A percentile compares a stretch with the other conserved stretches of the same genome.
phyloP scores from a whole-genome alignment of 2,113 vertebrate genomes.

The Ahaetulla prasina region DNA sequence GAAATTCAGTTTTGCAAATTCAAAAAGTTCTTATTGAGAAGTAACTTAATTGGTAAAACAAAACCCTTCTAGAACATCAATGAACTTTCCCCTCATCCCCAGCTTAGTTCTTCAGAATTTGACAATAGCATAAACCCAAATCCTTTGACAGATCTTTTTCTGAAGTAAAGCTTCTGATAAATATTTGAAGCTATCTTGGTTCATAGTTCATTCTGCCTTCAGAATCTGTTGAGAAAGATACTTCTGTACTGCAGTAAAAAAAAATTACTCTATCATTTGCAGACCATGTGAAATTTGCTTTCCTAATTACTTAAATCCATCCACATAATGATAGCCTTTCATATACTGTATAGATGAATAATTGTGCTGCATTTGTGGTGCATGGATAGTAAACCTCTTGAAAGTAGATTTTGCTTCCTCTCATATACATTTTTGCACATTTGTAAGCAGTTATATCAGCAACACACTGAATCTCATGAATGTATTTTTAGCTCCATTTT shows the following conservation, averaged over 20 bases:
- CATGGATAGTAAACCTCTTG: background rate
- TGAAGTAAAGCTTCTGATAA: slow-evolving; percentile 42
- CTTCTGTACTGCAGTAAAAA: slow-evolving; percentile 30
- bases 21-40: background rate
- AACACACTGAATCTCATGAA: background rate
- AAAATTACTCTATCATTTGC: slow-evolving; percentile 24
- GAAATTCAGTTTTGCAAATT: background rate
- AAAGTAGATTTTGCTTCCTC: background rate
- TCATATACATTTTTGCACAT: background rate
- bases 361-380: background rate
- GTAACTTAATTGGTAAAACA: background rate
- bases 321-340: slow-evolving; percentile 9
- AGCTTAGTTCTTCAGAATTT: slow-evolving; percentile 34
- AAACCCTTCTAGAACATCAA: slow-evolving; percentile 34
- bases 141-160: slow-evolving; percentile 41
- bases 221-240: slow-evolving; percentile 35
- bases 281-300: background rate
- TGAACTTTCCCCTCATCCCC: slow-evolving; percentile 31
- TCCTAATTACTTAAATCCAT: background rate
- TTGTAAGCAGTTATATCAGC: background rate
- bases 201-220: slow-evolving; percentile 20
- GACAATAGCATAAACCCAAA: slow-evolving; percentile 35
- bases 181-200: slow-evolving; percentile 33
- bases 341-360: background rate
- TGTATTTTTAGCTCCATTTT: background rate